Percentiles rank a stretch among this genome's conserved stretches.
phyloP scores from a whole-genome alignment of 2,888 invertebrate genomes.

The Tenthredo livida region DNA sequence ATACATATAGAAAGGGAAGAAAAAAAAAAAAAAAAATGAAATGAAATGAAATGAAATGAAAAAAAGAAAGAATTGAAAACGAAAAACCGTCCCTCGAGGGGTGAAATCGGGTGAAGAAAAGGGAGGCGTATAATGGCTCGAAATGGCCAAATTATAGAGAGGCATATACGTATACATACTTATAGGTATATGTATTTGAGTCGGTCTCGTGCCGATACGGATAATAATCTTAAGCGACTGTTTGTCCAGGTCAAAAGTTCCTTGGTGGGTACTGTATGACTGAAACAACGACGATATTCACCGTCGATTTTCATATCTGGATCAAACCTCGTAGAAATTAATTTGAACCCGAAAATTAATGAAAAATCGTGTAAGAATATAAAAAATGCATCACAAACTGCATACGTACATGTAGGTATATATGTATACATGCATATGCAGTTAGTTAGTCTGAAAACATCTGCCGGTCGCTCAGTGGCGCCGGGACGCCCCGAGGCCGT shows the following conservation, averaged over 20 bases:
- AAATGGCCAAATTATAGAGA: slow-evolving; percentile 73
- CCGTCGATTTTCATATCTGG: no score
- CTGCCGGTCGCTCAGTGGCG: slow-evolving; percentile 25
- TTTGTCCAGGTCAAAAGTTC: slow-evolving; percentile 25
- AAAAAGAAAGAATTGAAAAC: slow-evolving; percentile 51
- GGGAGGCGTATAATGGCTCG: slow-evolving; percentile 64
- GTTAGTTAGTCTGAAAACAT: slow-evolving; percentile 40
- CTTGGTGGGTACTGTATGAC: background rate
- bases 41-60: slow-evolving; percentile 14
- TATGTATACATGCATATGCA: background rate
- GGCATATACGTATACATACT: slow-evolving; percentile 37
- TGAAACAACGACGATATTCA: background rate
- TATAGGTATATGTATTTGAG: background rate
- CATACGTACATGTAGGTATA: background rate
- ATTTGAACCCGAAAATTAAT: background rate
- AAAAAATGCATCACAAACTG: background rate
- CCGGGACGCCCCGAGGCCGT: slow-evolving; percentile 39
- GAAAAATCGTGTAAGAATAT: background rate
- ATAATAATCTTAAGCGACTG: slow-evolving; percentile 42
- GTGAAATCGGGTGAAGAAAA: slow-evolving; percentile 46
- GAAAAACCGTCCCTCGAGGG: slow-evolving; percentile 59
- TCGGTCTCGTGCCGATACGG: slow-evolving; percentile 47
- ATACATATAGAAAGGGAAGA: background rate
- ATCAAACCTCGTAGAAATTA: no score
- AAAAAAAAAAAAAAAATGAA: no score